Conservation (phyloP, 2,797 vertebrate genomes). For the Hypotaenidia philippensis region DNA sequence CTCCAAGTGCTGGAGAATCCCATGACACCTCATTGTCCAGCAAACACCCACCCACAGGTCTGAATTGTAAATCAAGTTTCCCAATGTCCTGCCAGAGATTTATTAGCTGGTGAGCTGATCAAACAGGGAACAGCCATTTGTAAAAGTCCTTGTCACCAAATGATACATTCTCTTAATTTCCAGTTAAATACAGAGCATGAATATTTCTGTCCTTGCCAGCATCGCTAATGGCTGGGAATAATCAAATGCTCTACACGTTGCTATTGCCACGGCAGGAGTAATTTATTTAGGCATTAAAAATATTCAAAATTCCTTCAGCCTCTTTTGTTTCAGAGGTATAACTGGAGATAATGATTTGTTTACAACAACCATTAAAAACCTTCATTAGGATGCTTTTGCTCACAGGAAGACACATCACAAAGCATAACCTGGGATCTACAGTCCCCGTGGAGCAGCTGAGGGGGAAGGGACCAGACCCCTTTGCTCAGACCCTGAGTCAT, state of each 20-base stretch:
- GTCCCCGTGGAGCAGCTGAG: neutral
- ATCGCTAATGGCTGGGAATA: neutral
- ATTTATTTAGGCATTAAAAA: neutral
- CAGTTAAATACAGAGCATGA: neutral
- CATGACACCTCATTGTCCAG: neutral
- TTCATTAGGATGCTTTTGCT: neutral
- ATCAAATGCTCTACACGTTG: neutral
- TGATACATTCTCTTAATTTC: constrained; percentile 36
- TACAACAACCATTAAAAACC: neutral
- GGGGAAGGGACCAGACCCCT: neutral
- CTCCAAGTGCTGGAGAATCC: neutral
- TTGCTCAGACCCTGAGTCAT: fast-evolving
- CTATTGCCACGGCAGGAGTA: neutral
- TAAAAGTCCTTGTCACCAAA: neutral
- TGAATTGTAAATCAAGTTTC: neutral
- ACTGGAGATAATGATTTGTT: neutral
- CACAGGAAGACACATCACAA: neutral
- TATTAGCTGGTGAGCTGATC: neutral
- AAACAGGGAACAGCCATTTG: neutral
- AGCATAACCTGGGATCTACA: neutral
- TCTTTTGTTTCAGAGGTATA: neutral
- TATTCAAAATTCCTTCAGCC: neutral
- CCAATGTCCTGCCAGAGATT: neutral
- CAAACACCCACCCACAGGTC: neutral
- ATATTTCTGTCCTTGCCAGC: neutral